Conservation (phyloP, 2,888 invertebrate species). For the Ischnus inquisitorius region DNA sequence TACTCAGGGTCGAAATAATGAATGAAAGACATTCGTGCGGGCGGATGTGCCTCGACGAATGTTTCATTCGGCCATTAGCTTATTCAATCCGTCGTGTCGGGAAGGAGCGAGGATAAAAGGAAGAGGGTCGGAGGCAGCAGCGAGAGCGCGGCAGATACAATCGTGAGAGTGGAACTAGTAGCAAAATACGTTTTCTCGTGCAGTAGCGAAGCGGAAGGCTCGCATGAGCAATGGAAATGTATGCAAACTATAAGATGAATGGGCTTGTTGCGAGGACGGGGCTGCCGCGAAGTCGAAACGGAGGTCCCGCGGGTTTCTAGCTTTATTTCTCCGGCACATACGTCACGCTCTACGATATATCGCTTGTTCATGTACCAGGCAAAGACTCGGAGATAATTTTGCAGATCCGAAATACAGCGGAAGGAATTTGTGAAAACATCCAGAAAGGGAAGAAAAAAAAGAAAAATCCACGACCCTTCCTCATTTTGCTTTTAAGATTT, state of each 20-base stretch:
- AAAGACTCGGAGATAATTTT: not conserved
- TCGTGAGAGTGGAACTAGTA: slow-evolving; percentile 8
- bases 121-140: not conserved
- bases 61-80: slow-evolving; percentile 28
- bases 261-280: slow-evolving; percentile 27
- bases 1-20: not conserved
- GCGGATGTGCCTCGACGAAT: slow-evolving; percentile 1
- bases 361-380: not conserved
- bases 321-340: slow-evolving; percentile 10
- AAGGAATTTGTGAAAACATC: not conserved
- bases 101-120: not conserved
- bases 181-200: slow-evolving; percentile 44
- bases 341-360: not conserved
- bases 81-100: slow-evolving; percentile 2
- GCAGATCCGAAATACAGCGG: not conserved
- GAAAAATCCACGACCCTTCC: not conserved
- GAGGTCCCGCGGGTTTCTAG: slow-evolving; percentile 16
- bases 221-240: slow-evolving; percentile 54
- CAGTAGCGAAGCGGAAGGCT: slow-evolving; percentile 19
- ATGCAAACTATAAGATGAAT: slow-evolving; percentile 58
- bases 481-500: too few relatives aligned
- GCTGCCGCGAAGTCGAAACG: slow-evolving; percentile 29
- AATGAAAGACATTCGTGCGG: not conserved
- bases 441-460: too few relatives aligned
- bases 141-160: not conserved